Conservation (phyloP, 2,113 vertebrate species). For the Henicopernis longicauda region DNA sequence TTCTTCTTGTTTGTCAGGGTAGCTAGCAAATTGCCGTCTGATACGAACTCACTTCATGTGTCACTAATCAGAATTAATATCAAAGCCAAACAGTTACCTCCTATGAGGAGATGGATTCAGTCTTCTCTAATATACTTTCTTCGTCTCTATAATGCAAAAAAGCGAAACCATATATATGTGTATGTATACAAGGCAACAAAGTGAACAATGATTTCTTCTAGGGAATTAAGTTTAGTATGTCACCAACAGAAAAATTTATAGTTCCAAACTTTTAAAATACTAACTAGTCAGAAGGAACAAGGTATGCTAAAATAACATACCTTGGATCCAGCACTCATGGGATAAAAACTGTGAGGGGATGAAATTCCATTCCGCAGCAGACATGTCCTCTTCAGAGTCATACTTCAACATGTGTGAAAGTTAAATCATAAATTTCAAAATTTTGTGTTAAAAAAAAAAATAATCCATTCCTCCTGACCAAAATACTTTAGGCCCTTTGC, state of each 20-base stretch:
- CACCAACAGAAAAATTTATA: background rate
- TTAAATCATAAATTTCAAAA: background rate
- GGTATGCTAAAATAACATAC: background rate
- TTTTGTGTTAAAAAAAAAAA: background rate
- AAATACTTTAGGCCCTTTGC: background rate
- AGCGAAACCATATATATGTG: background rate
- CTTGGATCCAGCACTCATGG: background rate
- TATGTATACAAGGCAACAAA: background rate
- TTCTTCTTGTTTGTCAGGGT: background rate
- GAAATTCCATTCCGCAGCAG: background rate
- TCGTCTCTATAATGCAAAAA: background rate
- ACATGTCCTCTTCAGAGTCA: background rate
- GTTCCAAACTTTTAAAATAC: background rate
- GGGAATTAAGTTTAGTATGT: background rate
- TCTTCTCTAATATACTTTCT: background rate
- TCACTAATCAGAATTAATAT: background rate
- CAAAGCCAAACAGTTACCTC: constrained; percentile 10
- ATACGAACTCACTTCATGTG: background rate
- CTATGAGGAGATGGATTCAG: background rate
- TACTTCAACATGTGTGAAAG: background rate
- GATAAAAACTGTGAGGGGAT: background rate
- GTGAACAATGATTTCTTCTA: background rate
- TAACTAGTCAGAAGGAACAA: background rate
- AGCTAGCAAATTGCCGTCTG: background rate
- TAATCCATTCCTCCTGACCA: background rate